Percentiles rank a stretch among this genome's conserved stretches.
These are phyloP conservation scores for Bombyx mandarina DNA, from an alignment of 1,140 invertebrate genomes.

Conservation along the genomic window DNA sequence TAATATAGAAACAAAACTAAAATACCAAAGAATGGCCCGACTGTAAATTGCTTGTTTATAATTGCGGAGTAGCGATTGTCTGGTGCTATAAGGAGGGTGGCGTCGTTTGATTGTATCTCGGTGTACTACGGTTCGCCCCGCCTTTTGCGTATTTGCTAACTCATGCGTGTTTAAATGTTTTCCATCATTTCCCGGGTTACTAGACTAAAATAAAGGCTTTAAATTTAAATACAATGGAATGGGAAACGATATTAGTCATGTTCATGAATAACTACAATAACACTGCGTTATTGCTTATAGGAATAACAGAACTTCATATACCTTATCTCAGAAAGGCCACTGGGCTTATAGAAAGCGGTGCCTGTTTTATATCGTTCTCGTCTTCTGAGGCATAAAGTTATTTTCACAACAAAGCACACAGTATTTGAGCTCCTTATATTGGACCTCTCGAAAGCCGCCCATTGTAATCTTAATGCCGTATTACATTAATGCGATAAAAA, in stretches of 20 bases:
- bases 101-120: conserved; percentile 25
- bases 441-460: conserved; percentile 59
- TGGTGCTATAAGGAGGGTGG: conserved; percentile 20
- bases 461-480: conserved; percentile 68
- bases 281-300: conserved; percentile 53
- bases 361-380: conserved; percentile 44
- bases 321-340: conserved; percentile 39
- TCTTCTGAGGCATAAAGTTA: conserved; percentile 61
- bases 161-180: conserved; percentile 19
- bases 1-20: conserved; percentile 27
- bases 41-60: conserved; percentile 44
- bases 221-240: conserved; percentile 1
- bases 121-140: conserved; percentile 9
- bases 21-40: conserved; percentile 21
- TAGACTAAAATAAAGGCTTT: conserved; percentile 1
- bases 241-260: conserved; percentile 1
- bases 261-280: conserved; percentile 20
- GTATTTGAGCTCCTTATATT: conserved; percentile 59
- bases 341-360: conserved; percentile 54
- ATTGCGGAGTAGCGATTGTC: conserved; percentile 28
- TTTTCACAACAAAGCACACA: conserved; percentile 63
- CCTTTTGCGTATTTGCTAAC: conserved; percentile 17
- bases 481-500: conserved; percentile 70
- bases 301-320: conserved; percentile 46
- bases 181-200: not conserved